phyloP scores from a whole-genome alignment of 2,113 vertebrate genomes.

The Callipepla californica region DNA sequence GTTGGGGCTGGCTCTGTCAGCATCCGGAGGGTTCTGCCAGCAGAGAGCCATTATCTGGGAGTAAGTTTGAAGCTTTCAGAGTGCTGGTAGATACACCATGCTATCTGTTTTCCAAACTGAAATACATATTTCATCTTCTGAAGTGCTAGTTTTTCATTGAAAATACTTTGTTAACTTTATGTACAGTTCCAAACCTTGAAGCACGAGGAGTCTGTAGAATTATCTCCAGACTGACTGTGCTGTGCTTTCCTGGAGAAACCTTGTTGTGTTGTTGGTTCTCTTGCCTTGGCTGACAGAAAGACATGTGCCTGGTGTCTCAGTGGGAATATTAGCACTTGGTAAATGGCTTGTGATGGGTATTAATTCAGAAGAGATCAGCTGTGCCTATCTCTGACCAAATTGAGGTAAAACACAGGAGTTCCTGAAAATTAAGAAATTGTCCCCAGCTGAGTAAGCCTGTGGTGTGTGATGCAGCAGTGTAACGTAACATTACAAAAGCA shows the following conservation, averaged over 20 bases:
- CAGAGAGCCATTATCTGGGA: background rate
- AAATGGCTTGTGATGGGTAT: background rate
- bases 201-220: background rate
- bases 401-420: background rate
- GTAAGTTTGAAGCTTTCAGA: background rate
- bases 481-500: background rate
- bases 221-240: background rate
- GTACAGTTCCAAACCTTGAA: background rate
- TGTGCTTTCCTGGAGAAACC: background rate
- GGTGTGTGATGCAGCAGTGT: background rate
- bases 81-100: background rate
- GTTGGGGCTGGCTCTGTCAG: background rate
- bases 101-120: background rate
- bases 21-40: background rate
- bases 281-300: background rate
- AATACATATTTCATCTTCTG: background rate
- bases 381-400: background rate
- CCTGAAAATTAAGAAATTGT: background rate
- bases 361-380: background rate
- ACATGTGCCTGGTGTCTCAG: accelerated
- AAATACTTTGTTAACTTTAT: background rate
- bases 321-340: background rate
- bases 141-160: background rate
- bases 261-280: background rate
- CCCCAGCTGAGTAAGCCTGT: background rate